A percentile compares a stretch with the other conserved stretches of the same genome.
Evolutionary conservation across 2,113 vertebrate genomes (phyloP).

Genomic region (Marcusenius ussheri): DNA sequence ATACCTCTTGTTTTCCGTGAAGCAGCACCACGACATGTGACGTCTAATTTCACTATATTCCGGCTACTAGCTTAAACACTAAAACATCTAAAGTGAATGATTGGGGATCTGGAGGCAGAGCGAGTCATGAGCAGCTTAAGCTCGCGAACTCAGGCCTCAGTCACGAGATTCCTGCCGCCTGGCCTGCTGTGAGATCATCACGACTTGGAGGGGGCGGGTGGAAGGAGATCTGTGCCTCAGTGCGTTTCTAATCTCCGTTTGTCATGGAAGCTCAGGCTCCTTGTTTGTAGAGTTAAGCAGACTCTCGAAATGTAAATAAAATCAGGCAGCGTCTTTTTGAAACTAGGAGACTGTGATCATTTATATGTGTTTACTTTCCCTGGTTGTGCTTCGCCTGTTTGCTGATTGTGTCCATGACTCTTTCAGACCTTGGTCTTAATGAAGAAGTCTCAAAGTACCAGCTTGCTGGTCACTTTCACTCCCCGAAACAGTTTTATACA

Average conservation of each 20-base stretch:
- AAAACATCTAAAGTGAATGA: not conserved
- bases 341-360: not conserved
- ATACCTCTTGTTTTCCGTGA: not conserved
- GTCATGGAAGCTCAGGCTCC: not conserved
- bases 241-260: not conserved
- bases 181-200: conserved; percentile 14
- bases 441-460: not conserved
- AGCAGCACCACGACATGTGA: not conserved
- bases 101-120: not conserved
- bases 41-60: not conserved
- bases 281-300: not conserved
- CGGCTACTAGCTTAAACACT: too few species aligned
- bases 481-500: not conserved
- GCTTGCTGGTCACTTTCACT: not conserved
- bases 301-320: not conserved
- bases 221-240: not conserved
- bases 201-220: not conserved
- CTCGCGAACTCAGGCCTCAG: not conserved
- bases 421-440: not conserved
- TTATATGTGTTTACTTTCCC: not conserved
- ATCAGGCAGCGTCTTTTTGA: not conserved
- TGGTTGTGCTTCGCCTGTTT: not conserved
- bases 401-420: not conserved
- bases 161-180: not conserved
- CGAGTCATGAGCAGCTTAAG: not conserved